Evolutionary conservation across 2,888 invertebrate species (phyloP).

Genomic region (Byasa hedistus): DNA sequence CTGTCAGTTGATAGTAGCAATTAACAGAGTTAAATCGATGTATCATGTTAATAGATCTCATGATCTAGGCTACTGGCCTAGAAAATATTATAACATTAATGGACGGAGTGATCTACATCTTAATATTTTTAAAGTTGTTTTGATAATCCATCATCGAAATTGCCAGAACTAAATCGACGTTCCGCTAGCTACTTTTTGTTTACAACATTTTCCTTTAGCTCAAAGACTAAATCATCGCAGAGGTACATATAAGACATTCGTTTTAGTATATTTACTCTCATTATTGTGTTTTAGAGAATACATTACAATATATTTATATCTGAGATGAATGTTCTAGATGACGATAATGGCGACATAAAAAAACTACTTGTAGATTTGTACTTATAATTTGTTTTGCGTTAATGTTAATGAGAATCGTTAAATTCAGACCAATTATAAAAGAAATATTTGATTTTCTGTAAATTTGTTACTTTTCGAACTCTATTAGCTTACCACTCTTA

Average conservation of each 20-base stretch:
- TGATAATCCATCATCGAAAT: conserved; percentile 4
- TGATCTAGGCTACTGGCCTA: conserved; percentile 10
- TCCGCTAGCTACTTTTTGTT: conserved; percentile 2
- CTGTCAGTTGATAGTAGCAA: not conserved
- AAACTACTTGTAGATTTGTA: too few relatives aligned
- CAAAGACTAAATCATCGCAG: conserved; percentile 5
- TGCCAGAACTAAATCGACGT: not conserved
- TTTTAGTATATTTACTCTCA: too few relatives aligned
- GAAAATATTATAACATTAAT: conserved; percentile 11
- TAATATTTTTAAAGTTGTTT: conserved; percentile 4
- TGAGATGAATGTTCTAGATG: too few relatives aligned
- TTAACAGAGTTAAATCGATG: conserved; percentile 11
- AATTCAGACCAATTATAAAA: too few relatives aligned
- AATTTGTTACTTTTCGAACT: too few relatives aligned
- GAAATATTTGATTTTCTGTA: too few relatives aligned
- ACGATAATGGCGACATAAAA: too few relatives aligned
- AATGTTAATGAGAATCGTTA: too few relatives aligned
- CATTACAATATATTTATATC: too few relatives aligned
- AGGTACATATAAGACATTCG: not conserved
- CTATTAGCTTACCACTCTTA: too few relatives aligned
- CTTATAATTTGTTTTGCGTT: too few relatives aligned
- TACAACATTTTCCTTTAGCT: conserved; percentile 6
- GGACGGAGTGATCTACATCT: not conserved
- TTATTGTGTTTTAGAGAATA: too few relatives aligned
- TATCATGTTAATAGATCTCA: conserved; percentile 1